A percentile compares a stretch with the other conserved stretches of the same genome.
phyloP scores from a whole-genome alignment of 2,113 vertebrate species.

The Hydrolagus affinis region DNA sequence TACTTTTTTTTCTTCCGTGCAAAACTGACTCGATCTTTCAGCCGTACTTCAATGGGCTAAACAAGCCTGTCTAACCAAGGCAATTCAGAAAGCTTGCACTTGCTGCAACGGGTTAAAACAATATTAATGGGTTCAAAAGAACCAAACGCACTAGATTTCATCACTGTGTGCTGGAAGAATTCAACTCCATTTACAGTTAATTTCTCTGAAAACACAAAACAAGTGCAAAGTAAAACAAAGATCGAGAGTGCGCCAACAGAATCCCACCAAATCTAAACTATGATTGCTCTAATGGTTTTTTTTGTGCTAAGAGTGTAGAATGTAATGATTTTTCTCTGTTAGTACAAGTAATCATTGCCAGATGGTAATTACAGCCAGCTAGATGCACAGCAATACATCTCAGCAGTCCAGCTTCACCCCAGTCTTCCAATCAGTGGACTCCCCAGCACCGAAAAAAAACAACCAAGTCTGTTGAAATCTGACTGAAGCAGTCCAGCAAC shows the following conservation, averaged over 20 bases:
- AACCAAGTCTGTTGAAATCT: slow-evolving; percentile 19
- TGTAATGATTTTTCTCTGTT: slow-evolving; percentile 31
- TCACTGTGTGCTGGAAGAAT: background rate
- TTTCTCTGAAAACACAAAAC: slow-evolving; percentile 13
- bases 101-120: slow-evolving; percentile 21
- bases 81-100: background rate
- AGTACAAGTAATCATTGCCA: slow-evolving; percentile 31
- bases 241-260: slow-evolving; percentile 6
- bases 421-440: background rate
- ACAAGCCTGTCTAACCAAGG: too few species aligned
- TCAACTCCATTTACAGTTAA: slow-evolving; percentile 23
- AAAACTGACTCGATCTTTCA: too few species aligned
- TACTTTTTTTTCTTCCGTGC: too few species aligned
- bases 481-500: background rate
- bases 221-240: slow-evolving; percentile 24
- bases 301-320: slow-evolving; percentile 24
- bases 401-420: slow-evolving; percentile 12
- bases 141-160: slow-evolving; percentile 12
- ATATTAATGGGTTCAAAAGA: slow-evolving; percentile 10
- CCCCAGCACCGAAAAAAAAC: slow-evolving; percentile 6
- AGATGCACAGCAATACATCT: slow-evolving; percentile 13
- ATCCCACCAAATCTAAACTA: slow-evolving; percentile 28
- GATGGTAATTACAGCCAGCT: slow-evolving; percentile 23
- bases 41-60: too few species aligned
- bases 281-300: slow-evolving; percentile 30